Base-by-base conservation (phyloP, 2,888 invertebrate genomes). In the Argyra leucocephala region DNA sequence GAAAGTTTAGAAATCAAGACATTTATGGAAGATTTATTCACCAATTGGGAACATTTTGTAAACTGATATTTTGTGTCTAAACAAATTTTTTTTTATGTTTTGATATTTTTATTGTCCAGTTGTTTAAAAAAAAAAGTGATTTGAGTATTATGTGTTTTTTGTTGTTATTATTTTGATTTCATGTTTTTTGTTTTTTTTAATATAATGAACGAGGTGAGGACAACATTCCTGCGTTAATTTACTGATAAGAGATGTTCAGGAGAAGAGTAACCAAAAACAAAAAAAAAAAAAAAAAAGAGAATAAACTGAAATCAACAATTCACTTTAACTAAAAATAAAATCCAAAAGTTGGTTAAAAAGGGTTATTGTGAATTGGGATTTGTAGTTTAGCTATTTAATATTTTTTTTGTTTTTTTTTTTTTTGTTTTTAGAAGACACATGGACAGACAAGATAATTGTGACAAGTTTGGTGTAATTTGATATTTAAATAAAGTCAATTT, bases 161-260 rank as follows among this genome's bases (percentile, higher is more conserved):
- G 6, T 37, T 5, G 37, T 37, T 9, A 12, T 48, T 18, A 5
- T 48, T 15, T 48, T 48, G 12, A 48, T 48, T 15, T 48, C 12
- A 18, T 48, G 18, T 48, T 48, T 48, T 5, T 5, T 48, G 15
- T 48, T 15, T 18, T 48, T 48, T 18, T n/a, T 9, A 48, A 12
- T 48, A 48, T 48, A 48, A 48, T 48, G 48, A 48, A 48, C 48
- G 48, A 48, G 48, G 48, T 48, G 48, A 48, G 48, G 48, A 48
- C 48, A 48, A 48, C 48, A 48, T 48, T 48, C 48, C 15, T 48
- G 48, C 18, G 48, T 48, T 48, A 48, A 48, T 48, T 48, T 48
- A 12, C 48, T 48, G 48, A 48, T 48, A 48, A 48, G 48, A 48
- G 18, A 15, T n/a, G n/a, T n/a, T n/a, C n/a, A n/a, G n/a, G n/a